phyloP scores from a whole-genome alignment of 2,113 vertebrate species.

The Tupaia chinensis region DNA sequence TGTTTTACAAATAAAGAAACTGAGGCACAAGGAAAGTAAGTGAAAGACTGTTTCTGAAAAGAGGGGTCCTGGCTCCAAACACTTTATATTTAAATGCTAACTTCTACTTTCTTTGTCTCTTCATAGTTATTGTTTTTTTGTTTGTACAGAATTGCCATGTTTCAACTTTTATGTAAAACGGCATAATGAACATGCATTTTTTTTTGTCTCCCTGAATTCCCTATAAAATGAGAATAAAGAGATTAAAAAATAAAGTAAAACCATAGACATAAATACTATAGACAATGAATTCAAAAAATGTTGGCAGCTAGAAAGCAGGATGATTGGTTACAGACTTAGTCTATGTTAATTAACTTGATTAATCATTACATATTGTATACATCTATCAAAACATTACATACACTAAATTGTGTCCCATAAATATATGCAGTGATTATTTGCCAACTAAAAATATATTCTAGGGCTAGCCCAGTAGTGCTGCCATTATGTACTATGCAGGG shows the following conservation, averaged over 20 bases:
- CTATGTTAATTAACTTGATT: not conserved
- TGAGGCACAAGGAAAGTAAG: not conserved
- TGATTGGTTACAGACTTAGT: not conserved
- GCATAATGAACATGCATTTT: not conserved
- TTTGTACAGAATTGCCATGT: not conserved
- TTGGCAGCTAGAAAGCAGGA: not conserved
- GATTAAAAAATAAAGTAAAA: not conserved
- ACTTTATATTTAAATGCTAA: not conserved
- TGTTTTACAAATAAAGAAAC: conserved; percentile 26
- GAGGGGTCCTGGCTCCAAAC: not conserved
- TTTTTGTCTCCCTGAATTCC: not conserved
- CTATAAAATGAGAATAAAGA: not conserved
- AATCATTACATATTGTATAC: not conserved
- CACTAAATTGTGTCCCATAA: not conserved
- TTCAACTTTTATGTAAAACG: conserved; percentile 32
- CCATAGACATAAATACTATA: not conserved
- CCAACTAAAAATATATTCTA: not conserved
- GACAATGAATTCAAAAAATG: not conserved
- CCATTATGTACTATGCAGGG: too few species aligned
- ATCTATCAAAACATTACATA: not conserved
- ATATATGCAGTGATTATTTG: not conserved
- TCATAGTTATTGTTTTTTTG: not conserved
- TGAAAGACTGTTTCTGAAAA: conserved; percentile 39
- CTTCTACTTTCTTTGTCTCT: conserved; percentile 2
- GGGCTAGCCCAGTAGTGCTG: too few species aligned